Evolutionary conservation across 1,140 invertebrate species (phyloP).

Genomic region (Solenopsis invicta): DNA sequence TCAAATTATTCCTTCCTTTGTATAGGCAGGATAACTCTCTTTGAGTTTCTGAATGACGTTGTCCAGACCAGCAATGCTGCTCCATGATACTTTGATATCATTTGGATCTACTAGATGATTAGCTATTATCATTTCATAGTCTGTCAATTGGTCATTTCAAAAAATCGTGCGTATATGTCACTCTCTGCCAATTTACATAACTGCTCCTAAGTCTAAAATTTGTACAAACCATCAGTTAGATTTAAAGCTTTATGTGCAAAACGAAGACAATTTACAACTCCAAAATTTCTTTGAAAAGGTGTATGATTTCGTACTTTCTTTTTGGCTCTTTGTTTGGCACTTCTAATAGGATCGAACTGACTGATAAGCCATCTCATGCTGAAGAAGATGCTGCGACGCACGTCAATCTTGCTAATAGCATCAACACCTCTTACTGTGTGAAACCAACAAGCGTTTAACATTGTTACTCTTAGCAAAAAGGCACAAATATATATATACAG

Average conservation of each 20-base stretch:
- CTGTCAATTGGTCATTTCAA: slow-evolving; percentile 90
- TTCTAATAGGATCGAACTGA: slow-evolving; percentile 93
- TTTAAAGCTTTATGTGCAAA: no score
- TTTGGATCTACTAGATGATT: slow-evolving; percentile 96
- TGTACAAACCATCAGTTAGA: no score
- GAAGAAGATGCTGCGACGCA: slow-evolving; percentile 94
- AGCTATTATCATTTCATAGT: slow-evolving; percentile 98
- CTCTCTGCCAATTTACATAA: slow-evolving; percentile 87
- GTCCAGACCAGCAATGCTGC: no score
- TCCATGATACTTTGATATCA: slow-evolving; percentile 95
- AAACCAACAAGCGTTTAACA: slow-evolving; percentile 78
- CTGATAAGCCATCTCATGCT: slow-evolving; percentile 96
- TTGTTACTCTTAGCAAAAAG: no score
- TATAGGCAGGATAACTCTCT: slow-evolving; percentile 98
- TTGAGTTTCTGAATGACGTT: slow-evolving; percentile 95
- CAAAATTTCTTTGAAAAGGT: not conserved
- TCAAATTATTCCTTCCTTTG: slow-evolving; percentile 94
- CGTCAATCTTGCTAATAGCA: slow-evolving; percentile 91
- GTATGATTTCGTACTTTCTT: slow-evolving; percentile 87
- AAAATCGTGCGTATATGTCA: slow-evolving; percentile 79
- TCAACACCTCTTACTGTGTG: slow-evolving; percentile 90
- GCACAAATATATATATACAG: not conserved
- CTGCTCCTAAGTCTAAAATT: slow-evolving; percentile 88
- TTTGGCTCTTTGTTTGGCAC: slow-evolving; percentile 93
- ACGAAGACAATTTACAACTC: not conserved